Percentiles rank a stretch among this genome's conserved stretches.
These are phyloP conservation scores for Ferrisia virgata DNA, from an alignment of 2,888 invertebrate genomes.

Conservation along the genomic window DNA sequence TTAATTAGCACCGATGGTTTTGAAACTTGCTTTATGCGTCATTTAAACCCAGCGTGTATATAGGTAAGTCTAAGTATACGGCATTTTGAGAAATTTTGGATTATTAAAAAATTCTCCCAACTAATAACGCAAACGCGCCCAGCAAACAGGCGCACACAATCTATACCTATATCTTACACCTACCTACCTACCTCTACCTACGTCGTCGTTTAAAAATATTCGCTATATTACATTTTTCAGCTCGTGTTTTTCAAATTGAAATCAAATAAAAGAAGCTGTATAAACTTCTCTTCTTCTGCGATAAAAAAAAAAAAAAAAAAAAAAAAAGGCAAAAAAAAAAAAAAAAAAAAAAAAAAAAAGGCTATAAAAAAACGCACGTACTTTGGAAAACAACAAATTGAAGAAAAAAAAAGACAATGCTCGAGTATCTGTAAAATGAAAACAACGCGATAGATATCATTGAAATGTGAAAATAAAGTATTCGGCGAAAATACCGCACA, in stretches of 20 bases:
- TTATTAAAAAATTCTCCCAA: background rate
- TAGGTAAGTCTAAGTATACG: too few relatives aligned
- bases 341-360: too few relatives aligned
- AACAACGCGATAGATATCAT: background rate
- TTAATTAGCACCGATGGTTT: conserved; percentile 14
- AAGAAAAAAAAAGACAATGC: background rate
- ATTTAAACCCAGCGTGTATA: conserved; percentile 2
- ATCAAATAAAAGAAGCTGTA: conserved; percentile 4
- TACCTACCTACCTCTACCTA: background rate
- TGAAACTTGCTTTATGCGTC: conserved; percentile 9
- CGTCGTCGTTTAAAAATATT: background rate
- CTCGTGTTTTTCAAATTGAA: conserved; percentile 6
- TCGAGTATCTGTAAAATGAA: background rate
- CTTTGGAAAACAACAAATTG: background rate
- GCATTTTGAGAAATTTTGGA: background rate
- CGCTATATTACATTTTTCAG: background rate
- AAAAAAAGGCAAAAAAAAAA: too few relatives aligned
- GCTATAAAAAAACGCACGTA: background rate
- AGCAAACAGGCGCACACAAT: background rate
- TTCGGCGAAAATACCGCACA: background rate
- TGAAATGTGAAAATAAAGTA: background rate
- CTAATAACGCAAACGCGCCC: background rate
- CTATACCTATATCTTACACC: too few relatives aligned
- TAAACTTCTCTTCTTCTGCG: background rate
- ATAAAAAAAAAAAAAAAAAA: too few relatives aligned